Evolutionary conservation across 2,113 vertebrate genomes (phyloP).

Genomic region (Caloenas nicobarica): DNA sequence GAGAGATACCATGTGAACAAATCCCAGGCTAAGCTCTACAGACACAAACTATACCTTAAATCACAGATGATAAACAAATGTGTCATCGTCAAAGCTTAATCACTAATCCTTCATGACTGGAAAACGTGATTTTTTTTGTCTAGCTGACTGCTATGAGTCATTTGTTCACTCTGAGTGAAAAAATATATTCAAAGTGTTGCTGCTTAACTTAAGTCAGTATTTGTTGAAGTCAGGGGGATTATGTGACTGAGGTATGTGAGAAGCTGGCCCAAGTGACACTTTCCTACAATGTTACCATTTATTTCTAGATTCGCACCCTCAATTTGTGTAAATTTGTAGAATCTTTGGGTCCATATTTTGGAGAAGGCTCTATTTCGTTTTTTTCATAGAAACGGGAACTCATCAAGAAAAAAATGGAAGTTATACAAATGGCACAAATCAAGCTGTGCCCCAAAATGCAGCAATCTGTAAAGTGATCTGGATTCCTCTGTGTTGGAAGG

Average conservation of each 20-base stretch:
- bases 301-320: background rate
- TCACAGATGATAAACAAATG: background rate
- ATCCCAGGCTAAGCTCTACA: background rate
- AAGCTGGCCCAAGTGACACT: background rate
- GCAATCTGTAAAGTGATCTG: background rate
- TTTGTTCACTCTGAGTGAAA: background rate
- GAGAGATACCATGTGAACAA: background rate
- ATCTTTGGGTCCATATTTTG: background rate
- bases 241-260: background rate
- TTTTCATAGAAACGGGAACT: background rate
- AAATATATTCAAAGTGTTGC: background rate
- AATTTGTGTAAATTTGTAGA: background rate
- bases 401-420: background rate
- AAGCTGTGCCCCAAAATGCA: background rate
- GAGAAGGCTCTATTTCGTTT: background rate
- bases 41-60: background rate
- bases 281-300: background rate
- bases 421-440: fast-evolving
- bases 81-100: background rate
- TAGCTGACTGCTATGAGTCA: conserved; percentile 4
- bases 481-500: background rate
- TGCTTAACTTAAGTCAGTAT: background rate
- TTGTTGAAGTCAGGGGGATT: background rate
- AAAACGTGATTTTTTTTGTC: conserved; percentile 10
- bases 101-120: background rate